Evolutionary conservation across 2,888 invertebrate genomes (phyloP), one percentile per base, ranked within the genome.

Genomic region (Taenaris catops): DNA sequence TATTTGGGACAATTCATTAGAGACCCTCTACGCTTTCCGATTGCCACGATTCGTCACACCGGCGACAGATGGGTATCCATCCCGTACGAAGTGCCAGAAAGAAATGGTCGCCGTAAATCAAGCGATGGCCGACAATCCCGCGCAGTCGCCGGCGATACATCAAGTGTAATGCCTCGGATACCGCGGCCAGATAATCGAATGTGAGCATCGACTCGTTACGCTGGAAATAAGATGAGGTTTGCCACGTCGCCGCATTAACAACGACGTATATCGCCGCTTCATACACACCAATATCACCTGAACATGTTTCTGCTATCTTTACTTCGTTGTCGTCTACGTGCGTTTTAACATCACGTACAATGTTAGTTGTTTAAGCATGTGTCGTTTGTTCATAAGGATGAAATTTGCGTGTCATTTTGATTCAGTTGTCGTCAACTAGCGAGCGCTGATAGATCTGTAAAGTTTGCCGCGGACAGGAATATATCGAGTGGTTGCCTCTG

Each of bases 1-100:
- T 84, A 86, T 81, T 83, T 80, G 73, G 81, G 76, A 83, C 81
- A 81, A 86, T 86, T 86, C 84, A 86, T 86, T 86, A 84, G 76
- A 71, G 55, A 67, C 69, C 55, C 72, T 73, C 73, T 69, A 66
- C 67, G 74, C 72, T 71, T 64, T 68, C 63, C 66, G 74, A 81
- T 81, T 70, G 76, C 71, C 53, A 68, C 67, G 63, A 83, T 83
- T 70, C 72, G 76, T 81, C 80, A 79, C 75, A 64, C 66, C 58
- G 57, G 65, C 72, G 78, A 75, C 75, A 69, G 78, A 76, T 73
- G 78, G 69, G 72, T 69, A 78, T 72, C 76, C 68, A 70, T 76
- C 71, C 73, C 71, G 75, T 69, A 71, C 67, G 67, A 71, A 78
- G 80, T 80, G 81, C 75, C 76, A 70, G 73, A 71, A 79, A 83